Percentiles rank a stretch among this genome's conserved stretches.
Evolutionary conservation across 2,113 vertebrate species (phyloP).

Genomic region (Climacteris rufus): DNA sequence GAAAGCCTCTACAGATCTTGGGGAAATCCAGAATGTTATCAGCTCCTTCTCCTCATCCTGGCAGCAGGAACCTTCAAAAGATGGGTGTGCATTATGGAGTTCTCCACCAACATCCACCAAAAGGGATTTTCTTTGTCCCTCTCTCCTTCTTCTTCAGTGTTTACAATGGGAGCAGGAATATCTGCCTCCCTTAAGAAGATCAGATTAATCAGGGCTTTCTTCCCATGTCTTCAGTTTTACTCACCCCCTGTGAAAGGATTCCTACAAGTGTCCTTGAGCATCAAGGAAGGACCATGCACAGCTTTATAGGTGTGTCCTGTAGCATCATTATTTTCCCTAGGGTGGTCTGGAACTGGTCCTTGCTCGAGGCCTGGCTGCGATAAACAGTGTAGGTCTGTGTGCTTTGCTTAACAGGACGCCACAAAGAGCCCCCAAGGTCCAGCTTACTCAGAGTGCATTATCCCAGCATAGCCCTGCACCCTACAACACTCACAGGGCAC

Average conservation of each 20-base stretch:
- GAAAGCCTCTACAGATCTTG: neutral
- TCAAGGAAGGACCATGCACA: neutral
- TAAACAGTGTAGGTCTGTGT: neutral
- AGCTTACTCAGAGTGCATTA: neutral
- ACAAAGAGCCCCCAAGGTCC: neutral
- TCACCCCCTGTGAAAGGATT: neutral
- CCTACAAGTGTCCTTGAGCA: neutral
- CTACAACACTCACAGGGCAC: accelerated
- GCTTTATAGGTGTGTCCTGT: too few species aligned
- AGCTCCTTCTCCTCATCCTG: neutral
- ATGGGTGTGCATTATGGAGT: neutral
- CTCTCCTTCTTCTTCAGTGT: neutral
- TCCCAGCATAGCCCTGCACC: neutral
- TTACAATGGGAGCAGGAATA: neutral
- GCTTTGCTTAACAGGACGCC: neutral
- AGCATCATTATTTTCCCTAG: neutral
- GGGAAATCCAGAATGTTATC: neutral
- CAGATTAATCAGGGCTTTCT: neutral
- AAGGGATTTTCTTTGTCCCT: neutral
- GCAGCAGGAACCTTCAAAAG: neutral
- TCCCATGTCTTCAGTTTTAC: neutral
- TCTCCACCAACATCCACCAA: neutral
- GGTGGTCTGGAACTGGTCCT: neutral
- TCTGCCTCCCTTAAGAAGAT: neutral
- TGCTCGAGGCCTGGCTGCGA: neutral